A percentile compares a stretch with the other conserved stretches of the same genome.
Evolutionary conservation across 2,797 vertebrate species (phyloP).

Genomic region (Myiotriccus ornatus): DNA sequence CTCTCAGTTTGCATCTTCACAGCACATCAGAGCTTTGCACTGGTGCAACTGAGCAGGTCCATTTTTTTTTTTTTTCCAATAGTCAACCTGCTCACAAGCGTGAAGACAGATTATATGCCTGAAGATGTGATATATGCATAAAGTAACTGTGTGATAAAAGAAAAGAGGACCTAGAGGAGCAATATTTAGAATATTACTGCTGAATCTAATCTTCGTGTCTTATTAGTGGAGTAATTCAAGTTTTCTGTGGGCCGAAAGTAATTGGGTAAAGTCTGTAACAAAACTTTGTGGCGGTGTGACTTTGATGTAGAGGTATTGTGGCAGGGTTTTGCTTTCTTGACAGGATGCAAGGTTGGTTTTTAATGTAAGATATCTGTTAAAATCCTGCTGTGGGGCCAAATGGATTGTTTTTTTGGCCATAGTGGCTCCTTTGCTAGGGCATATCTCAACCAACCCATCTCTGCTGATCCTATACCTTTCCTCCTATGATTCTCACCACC

Average conservation of each 20-base stretch:
- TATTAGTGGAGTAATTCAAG: conserved; percentile 65
- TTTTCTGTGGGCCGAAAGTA: conserved; percentile 44
- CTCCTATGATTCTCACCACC: not conserved
- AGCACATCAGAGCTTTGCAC: not conserved
- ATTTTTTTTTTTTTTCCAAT: not conserved
- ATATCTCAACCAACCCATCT: no score
- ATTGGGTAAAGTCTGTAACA: conserved; percentile 46
- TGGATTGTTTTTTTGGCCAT: not conserved
- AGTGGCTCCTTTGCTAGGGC: not conserved
- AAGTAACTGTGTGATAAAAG: not conserved
- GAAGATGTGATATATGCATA: not conserved
- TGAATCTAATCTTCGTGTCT: conserved; percentile 65
- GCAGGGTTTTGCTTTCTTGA: not conserved
- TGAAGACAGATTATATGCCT: not conserved
- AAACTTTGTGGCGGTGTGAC: conserved; percentile 51
- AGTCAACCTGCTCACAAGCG: not conserved
- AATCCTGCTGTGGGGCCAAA: not conserved
- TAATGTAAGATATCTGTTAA: not conserved
- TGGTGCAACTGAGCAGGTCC: not conserved
- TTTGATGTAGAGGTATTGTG: not conserved
- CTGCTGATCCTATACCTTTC: not conserved
- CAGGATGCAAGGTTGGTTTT: not conserved
- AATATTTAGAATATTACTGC: not conserved
- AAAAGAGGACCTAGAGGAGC: not conserved
- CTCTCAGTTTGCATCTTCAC: not conserved